Conservation (phyloP, 2,888 invertebrate genomes). For the Meghimatium bilineatum region DNA sequence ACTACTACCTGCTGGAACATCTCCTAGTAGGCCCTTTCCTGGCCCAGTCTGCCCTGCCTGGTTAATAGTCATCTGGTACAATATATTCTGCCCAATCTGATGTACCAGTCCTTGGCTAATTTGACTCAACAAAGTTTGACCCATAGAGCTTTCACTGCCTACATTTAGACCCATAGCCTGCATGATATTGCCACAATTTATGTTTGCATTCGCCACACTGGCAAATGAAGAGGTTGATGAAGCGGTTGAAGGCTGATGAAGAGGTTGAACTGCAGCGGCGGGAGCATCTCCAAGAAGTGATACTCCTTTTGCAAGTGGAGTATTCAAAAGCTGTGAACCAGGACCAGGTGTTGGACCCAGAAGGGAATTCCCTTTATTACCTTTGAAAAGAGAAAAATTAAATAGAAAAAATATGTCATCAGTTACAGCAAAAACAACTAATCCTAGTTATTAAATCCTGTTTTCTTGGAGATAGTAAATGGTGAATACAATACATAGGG, state of each 20-base stretch:
- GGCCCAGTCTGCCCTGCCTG: constrained; percentile 48
- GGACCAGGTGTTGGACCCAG: constrained; percentile 36
- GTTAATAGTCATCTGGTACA: constrained; percentile 41
- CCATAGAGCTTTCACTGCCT: constrained; percentile 27
- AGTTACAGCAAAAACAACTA: background rate
- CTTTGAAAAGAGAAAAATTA: background rate
- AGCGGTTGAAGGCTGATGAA: constrained; percentile 4
- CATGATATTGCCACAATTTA: constrained; percentile 38
- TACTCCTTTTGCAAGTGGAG: constrained; percentile 14
- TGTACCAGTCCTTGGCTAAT: constrained; percentile 46
- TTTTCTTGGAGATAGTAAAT: background rate
- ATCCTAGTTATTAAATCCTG: background rate
- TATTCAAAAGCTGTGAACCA: constrained; percentile 18
- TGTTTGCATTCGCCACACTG: background rate
- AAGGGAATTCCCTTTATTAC: constrained; percentile 32
- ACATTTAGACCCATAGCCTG: constrained; percentile 44
- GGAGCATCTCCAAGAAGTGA: constrained; percentile 41
- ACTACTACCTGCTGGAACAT: constrained; percentile 35
- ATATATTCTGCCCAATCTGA: constrained; percentile 46
- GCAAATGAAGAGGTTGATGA: background rate
- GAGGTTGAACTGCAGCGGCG: background rate
- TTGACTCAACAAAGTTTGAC: constrained; percentile 39
- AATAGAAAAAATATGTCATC: background rate
- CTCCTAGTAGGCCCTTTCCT: constrained; percentile 48
- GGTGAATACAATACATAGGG: background rate